phyloP scores from a whole-genome alignment of 2,113 vertebrate genomes.

The Miniopterus natalensis region DNA sequence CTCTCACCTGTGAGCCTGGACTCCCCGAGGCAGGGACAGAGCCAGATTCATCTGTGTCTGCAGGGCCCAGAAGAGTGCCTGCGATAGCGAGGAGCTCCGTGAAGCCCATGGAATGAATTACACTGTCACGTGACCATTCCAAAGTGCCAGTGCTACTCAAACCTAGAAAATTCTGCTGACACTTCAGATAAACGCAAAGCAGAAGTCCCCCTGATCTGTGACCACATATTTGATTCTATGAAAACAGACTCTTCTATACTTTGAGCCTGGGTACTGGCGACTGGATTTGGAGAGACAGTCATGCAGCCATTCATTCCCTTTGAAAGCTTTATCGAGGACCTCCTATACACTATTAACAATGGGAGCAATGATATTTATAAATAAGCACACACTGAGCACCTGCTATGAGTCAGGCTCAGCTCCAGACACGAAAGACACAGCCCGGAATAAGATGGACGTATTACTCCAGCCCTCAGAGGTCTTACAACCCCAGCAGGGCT shows the following conservation, averaged over 20 bases:
- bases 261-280: background rate
- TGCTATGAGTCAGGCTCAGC: background rate
- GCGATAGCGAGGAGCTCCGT: background rate
- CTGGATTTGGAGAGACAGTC: background rate
- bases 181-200: conserved; percentile 49
- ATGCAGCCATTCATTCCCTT: background rate
- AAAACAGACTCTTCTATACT: background rate
- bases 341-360: background rate
- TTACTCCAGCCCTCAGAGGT: background rate
- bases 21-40: background rate
- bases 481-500: background rate
- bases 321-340: background rate
- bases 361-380: background rate
- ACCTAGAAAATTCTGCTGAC: background rate
- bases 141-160: conserved; percentile 47
- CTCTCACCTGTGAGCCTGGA: background rate
- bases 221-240: background rate
- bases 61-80: background rate
- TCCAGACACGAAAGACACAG: background rate
- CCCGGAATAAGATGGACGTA: background rate
- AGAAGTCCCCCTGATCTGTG: background rate
- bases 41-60: background rate
- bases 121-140: background rate
- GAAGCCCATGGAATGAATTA: background rate
- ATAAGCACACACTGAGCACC: background rate